phyloP scores from a whole-genome alignment of 2,888 invertebrate genomes.

The Ceriagrion tenellum region DNA sequence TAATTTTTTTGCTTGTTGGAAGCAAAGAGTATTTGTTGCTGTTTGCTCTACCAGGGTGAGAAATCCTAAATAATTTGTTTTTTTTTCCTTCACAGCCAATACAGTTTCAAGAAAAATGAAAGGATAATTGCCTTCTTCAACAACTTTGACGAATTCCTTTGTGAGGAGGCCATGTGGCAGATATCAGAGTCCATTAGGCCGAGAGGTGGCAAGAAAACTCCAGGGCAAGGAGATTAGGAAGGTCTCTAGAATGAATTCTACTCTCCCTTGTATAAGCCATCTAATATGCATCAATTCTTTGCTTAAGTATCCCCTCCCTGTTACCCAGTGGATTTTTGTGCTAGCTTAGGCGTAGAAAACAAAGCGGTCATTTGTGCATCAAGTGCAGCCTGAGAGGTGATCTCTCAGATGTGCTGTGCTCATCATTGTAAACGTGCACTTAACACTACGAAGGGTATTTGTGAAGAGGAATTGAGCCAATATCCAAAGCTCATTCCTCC shows the following conservation, averaged over 20 bases:
- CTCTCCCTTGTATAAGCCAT: neutral
- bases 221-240: conserved; percentile 26
- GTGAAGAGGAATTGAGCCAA: neutral
- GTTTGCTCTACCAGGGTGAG: neutral
- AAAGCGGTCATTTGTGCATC: conserved; percentile 3
- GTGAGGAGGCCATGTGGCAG: conserved; percentile 99
- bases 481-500: neutral
- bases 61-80: conserved; percentile 28
- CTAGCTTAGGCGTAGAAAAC: conserved; percentile 15
- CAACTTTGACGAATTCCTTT: conserved; percentile 96
- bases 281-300: neutral
- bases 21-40: neutral
- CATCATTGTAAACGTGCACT: conserved; percentile 19
- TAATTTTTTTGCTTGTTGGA: neutral
- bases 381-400: neutral
- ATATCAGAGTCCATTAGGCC: conserved; percentile 98
- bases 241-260: neutral
- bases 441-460: neutral
- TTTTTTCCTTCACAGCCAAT: conserved; percentile 84
- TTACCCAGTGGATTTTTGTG: neutral
- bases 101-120: conserved; percentile 95
- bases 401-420: neutral
- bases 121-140: conserved; percentile 97
- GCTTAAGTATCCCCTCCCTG: neutral
- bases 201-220: conserved; percentile 82